Evolutionary conservation across 2,113 vertebrate species (phyloP).

Genomic region (Danionella cerebrum): DNA sequence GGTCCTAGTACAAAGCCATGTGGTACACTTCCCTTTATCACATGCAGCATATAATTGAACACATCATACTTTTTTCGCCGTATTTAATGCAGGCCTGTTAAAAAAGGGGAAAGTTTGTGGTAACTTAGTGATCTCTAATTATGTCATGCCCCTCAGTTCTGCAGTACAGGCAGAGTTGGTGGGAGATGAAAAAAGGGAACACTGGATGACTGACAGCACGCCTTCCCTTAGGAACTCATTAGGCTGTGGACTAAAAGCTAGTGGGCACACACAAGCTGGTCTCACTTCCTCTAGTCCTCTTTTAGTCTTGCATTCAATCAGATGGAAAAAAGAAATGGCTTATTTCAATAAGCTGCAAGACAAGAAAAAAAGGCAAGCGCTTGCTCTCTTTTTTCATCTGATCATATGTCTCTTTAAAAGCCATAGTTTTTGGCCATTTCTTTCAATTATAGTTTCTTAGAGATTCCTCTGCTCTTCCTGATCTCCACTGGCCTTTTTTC

Average conservation of each 20-base stretch:
- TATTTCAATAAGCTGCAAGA: slow-evolving; percentile 53
- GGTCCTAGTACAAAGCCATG: background rate
- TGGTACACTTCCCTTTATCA: background rate
- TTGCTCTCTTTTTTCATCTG: slow-evolving; percentile 61
- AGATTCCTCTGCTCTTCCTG: slow-evolving; percentile 48
- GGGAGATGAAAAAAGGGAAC: slow-evolving; percentile 32
- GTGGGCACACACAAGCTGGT: slow-evolving; percentile 65
- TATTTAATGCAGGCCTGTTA: slow-evolving; percentile 19
- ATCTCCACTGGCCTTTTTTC: slow-evolving; percentile 36
- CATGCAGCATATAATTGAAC: slow-evolving; percentile 28
- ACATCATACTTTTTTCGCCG: background rate
- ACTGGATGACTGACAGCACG: slow-evolving; percentile 64
- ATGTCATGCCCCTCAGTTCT: slow-evolving; percentile 72
- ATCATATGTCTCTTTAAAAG: slow-evolving; percentile 58
- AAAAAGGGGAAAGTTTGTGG: slow-evolving; percentile 34
- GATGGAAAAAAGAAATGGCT: slow-evolving; percentile 59
- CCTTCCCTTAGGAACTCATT: slow-evolving; percentile 75
- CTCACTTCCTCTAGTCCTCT: slow-evolving; percentile 55
- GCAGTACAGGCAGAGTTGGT: slow-evolving; percentile 51
- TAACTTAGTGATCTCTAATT: slow-evolving; percentile 64
- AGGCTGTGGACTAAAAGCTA: slow-evolving; percentile 72
- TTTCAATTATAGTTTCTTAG: slow-evolving; percentile 59
- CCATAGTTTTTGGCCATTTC: slow-evolving; percentile 44
- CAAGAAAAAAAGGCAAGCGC: slow-evolving; percentile 15
- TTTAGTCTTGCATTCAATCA: slow-evolving; percentile 66